Evolutionary conservation across 2,888 invertebrate species (phyloP).

Genomic region (Sesamia inferens): DNA sequence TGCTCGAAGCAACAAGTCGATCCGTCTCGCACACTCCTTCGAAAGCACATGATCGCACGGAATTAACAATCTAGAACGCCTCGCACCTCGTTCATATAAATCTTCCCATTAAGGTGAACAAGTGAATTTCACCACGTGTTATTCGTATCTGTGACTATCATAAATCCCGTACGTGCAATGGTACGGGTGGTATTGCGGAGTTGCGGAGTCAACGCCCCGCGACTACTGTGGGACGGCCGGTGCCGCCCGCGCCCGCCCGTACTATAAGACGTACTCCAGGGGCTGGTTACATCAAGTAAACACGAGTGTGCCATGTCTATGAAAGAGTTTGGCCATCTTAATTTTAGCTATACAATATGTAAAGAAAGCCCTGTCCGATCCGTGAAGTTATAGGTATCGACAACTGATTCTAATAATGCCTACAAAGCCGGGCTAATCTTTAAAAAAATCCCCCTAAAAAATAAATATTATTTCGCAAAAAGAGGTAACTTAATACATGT

Average conservation of each 20-base stretch:
- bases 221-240: conserved; percentile 69
- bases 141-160: conserved; percentile 70
- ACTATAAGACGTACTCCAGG: conserved; percentile 73
- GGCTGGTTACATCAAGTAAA: conserved; percentile 62
- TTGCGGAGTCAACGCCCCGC: conserved; percentile 66
- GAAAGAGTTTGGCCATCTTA: conserved; percentile 38
- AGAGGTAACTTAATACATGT: no score
- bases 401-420: no score
- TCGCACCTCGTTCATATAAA: conserved; percentile 67
- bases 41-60: conserved; percentile 56
- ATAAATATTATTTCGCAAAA: no score
- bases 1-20: conserved; percentile 61
- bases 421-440: no score
- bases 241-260: conserved; percentile 67
- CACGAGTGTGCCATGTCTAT: conserved; percentile 51
- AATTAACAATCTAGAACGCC: conserved; percentile 62
- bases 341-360: conserved; percentile 1
- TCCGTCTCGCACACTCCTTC: conserved; percentile 51
- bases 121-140: conserved; percentile 76
- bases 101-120: conserved; percentile 72
- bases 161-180: conserved; percentile 73
- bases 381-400: no score
- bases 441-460: no score
- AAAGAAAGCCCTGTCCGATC: no score
- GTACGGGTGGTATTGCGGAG: conserved; percentile 62